Conservation (phyloP, 2,888 invertebrate genomes). For the Mythimna pallens region DNA sequence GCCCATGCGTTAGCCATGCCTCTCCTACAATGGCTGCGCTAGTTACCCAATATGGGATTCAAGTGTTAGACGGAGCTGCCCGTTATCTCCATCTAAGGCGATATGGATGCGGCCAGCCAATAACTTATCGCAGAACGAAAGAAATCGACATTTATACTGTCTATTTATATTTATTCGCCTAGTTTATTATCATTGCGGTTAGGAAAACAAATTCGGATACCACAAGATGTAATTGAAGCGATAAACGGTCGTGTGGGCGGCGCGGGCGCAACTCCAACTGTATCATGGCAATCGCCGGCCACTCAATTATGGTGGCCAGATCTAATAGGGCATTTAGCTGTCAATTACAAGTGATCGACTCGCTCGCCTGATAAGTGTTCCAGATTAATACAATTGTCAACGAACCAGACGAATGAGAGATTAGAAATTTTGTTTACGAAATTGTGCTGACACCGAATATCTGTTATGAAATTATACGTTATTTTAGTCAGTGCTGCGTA, state of each 20-base stretch:
- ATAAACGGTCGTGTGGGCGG: slow-evolving; percentile 65
- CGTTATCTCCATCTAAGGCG: slow-evolving; percentile 78
- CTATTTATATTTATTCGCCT: slow-evolving; percentile 63
- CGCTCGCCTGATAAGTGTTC: slow-evolving; percentile 64
- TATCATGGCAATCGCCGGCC: slow-evolving; percentile 70
- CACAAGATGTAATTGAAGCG: slow-evolving; percentile 64
- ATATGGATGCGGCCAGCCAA: slow-evolving; percentile 51
- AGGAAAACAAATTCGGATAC: slow-evolving; percentile 67
- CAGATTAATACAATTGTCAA: slow-evolving; percentile 69
- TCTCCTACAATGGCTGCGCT: slow-evolving; percentile 72
- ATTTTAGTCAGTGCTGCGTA: slow-evolving; percentile 24
- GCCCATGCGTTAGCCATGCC: slow-evolving; percentile 68
- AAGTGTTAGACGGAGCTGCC: slow-evolving; percentile 70
- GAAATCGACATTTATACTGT: slow-evolving; percentile 53
- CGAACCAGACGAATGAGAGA: slow-evolving; percentile 50
- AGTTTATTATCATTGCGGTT: slow-evolving; percentile 57
- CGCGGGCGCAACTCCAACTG: slow-evolving; percentile 69
- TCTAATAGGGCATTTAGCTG: slow-evolving; percentile 84
- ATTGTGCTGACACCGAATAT: not conserved
- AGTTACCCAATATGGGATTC: slow-evolving; percentile 79
- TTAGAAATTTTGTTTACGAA: slow-evolving; percentile 44
- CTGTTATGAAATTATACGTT: not conserved
- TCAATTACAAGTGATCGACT: slow-evolving; percentile 80
- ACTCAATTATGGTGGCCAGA: slow-evolving; percentile 76
- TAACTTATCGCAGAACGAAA: slow-evolving; percentile 60